These are phyloP conservation scores for Eucriotettix oculatus DNA, from an alignment of 2,888 invertebrate genomes.

Conservation along the genomic window DNA sequence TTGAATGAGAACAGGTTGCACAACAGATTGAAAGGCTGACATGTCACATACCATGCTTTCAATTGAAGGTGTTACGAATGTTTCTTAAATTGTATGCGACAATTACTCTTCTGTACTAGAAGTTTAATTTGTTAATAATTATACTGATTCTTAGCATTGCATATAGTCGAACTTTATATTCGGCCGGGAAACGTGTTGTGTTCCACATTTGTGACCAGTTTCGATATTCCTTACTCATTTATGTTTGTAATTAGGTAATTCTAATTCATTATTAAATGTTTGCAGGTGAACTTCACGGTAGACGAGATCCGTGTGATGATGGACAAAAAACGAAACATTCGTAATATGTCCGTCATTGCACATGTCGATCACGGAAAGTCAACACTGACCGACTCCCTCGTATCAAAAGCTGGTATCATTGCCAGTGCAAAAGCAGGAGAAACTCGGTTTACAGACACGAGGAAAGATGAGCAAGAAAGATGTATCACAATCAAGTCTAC, in stretches of 20 bases:
- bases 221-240: too few relatives aligned
- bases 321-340: conserved; percentile 99
- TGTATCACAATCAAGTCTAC: conserved; percentile 99
- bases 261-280: background rate
- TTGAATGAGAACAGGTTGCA: conserved; percentile 2
- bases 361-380: conserved; percentile 99
- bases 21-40: background rate
- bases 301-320: conserved; percentile 99
- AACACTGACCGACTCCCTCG: conserved; percentile 96
- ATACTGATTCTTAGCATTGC: too few relatives aligned
- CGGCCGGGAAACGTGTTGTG: too few relatives aligned
- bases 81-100: background rate
- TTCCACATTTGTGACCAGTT: too few relatives aligned
- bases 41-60: background rate
- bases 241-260: too few relatives aligned
- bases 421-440: conserved; percentile 98
- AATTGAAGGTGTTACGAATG: background rate
- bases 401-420: conserved; percentile 99
- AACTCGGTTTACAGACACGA: conserved; percentile 96
- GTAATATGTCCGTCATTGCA: conserved; percentile 99
- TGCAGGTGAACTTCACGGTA: conserved; percentile 98
- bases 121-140: too few relatives aligned
- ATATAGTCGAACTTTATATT: too few relatives aligned
- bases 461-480: conserved; percentile 99
- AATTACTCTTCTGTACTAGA: too few relatives aligned